Conservation (phyloP, 2,113 vertebrate genomes). For the Dryoscopus gambensis region DNA sequence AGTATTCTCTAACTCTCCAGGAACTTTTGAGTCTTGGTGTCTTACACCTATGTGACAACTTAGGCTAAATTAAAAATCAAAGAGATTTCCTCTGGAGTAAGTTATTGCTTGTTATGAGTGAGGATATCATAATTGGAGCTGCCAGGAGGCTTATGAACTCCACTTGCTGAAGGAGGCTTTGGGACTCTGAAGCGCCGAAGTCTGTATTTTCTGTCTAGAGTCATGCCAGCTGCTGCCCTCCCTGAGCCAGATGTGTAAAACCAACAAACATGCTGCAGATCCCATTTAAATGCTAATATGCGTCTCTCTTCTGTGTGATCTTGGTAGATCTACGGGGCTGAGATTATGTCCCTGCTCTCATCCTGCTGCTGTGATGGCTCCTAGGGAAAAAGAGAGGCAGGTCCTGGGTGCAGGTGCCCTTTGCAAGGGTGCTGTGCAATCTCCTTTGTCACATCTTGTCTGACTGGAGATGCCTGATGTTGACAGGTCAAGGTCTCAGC, state of each 20-base stretch:
- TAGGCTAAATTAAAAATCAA: conserved; percentile 44
- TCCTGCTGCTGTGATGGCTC: background rate
- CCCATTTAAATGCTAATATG: background rate
- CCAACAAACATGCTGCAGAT: background rate
- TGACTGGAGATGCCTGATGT: background rate
- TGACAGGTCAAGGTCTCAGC: conserved; percentile 10
- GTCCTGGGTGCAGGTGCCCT: background rate
- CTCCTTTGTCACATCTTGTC: conserved; percentile 10
- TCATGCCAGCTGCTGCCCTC: background rate
- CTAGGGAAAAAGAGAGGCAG: background rate
- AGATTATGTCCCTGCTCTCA: background rate
- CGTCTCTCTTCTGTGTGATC: background rate
- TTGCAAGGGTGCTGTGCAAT: background rate
- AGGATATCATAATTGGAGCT: conserved; percentile 31
- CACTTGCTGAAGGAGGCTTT: background rate
- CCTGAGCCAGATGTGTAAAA: background rate
- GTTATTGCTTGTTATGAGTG: background rate
- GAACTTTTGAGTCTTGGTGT: conserved; percentile 27
- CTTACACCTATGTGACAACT: conserved; percentile 40
- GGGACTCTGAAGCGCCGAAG: background rate
- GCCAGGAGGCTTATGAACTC: conserved; percentile 21
- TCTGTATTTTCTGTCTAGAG: background rate
- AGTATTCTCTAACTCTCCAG: conserved; percentile 4
- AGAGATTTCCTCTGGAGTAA: conserved; percentile 29
- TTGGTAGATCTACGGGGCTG: background rate